phyloP scores from a whole-genome alignment of 2,888 invertebrate species.

The Digitonthophagus gazella region DNA sequence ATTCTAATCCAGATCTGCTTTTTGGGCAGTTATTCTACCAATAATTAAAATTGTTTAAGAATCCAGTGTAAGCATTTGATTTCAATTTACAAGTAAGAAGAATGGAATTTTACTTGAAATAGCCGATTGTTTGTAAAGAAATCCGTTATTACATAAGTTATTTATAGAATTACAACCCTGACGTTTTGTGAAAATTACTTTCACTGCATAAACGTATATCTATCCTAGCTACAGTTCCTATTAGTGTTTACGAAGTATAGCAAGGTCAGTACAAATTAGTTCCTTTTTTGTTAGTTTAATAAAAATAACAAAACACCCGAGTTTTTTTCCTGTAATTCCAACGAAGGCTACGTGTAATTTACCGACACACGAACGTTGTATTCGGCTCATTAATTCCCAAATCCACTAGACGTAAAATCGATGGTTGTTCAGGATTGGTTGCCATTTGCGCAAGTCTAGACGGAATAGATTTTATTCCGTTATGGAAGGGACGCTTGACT shows the following conservation, averaged over 20 bases:
- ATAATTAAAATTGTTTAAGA: no score
- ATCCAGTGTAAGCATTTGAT: no score
- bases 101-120: no score
- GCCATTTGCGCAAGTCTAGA: neutral
- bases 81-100: no score
- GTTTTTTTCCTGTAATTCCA: neutral
- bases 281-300: neutral
- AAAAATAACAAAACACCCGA: neutral
- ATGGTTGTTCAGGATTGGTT: neutral
- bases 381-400: neutral
- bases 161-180: neutral
- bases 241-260: neutral
- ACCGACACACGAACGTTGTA: neutral
- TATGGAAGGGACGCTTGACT: neutral
- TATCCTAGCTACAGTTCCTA: neutral
- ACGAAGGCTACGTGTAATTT: neutral
- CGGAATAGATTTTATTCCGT: neutral
- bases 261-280: neutral
- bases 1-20: no score
- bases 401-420: neutral
- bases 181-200: neutral
- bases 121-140: no score
- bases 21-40: no score
- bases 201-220: neutral
- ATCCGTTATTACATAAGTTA: neutral